phyloP scores from a whole-genome alignment of 2,797 vertebrate genomes.

The Girardinus metallicus region DNA sequence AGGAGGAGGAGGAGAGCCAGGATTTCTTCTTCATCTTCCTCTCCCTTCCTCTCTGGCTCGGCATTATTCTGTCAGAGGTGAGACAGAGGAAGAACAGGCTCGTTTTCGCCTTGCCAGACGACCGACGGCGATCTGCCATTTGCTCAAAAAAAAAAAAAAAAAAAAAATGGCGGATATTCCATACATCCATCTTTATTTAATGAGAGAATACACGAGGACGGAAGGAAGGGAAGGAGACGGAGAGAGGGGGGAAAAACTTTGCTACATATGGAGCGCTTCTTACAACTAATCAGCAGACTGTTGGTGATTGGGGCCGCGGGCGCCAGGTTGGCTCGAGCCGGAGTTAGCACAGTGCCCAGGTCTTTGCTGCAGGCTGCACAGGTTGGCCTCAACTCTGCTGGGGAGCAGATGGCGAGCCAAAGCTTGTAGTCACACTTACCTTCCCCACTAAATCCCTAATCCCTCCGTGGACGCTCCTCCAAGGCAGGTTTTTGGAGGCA shows the following conservation, averaged over 20 bases:
- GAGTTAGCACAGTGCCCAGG: conserved; percentile 96
- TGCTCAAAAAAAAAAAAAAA: background rate
- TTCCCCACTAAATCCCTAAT: conserved; percentile 99
- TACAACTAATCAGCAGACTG: conserved; percentile 99
- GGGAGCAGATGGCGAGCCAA: conserved; percentile 99
- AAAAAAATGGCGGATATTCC: conserved; percentile 20
- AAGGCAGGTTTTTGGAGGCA: conserved; percentile 99
- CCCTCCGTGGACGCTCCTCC: conserved; percentile 99
- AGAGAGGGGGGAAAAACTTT: conserved; percentile 79
- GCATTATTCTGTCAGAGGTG: conserved; percentile 66
- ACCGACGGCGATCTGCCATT: conserved; percentile 53
- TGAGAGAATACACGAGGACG: conserved; percentile 60
- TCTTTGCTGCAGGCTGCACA: conserved; percentile 99
- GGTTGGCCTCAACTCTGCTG: conserved; percentile 99
- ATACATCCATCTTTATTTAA: conserved; percentile 78
- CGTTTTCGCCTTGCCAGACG: conserved; percentile 53
- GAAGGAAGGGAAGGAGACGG: conserved; percentile 64
- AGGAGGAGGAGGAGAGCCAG: conserved; percentile 61
- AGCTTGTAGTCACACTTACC: conserved; percentile 99
- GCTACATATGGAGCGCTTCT: conserved; percentile 99
- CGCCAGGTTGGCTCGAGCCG: conserved; percentile 95
- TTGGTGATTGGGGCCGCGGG: conserved; percentile 91
- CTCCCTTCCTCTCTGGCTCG: conserved; percentile 56
- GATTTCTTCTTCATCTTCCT: conserved; percentile 56
- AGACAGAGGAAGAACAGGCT: conserved; percentile 55